phyloP scores from a whole-genome alignment of 1,140 invertebrate genomes.

The Panulirus ornatus region DNA sequence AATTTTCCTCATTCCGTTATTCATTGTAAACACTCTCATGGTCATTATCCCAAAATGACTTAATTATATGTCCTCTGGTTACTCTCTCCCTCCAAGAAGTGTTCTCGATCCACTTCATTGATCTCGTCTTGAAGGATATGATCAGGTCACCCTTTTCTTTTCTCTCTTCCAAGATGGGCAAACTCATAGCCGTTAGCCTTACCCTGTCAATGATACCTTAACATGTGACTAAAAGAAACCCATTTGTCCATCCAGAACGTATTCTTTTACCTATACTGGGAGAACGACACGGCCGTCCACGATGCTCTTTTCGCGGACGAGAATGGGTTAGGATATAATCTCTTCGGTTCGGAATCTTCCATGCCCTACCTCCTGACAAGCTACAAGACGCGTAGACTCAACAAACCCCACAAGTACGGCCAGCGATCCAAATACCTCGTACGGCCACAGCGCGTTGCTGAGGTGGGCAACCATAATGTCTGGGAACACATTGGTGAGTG shows the following conservation, averaged over 20 bases:
- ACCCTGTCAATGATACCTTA: background rate
- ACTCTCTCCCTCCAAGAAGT: no score
- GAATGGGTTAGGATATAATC: background rate
- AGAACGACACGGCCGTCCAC: slow-evolving; percentile 81
- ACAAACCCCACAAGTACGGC: slow-evolving; percentile 91
- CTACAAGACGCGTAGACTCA: slow-evolving; percentile 87
- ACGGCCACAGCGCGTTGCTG: slow-evolving; percentile 87
- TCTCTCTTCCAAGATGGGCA: background rate
- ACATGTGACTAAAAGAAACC: background rate
- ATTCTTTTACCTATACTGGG: slow-evolving; percentile 94
- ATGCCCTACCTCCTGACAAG: slow-evolving; percentile 83
- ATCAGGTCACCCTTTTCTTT: no score
- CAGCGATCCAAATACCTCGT: slow-evolving; percentile 90
- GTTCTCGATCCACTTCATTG: no score
- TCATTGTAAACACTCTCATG: no score
- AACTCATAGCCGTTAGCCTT: background rate
- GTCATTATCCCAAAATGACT: no score
- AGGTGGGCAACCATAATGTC: slow-evolving; percentile 95
- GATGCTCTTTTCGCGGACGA: slow-evolving; percentile 53
- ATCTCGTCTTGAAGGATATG: no score
- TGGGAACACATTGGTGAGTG: slow-evolving; percentile 83
- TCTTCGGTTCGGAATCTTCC: slow-evolving; percentile 74
- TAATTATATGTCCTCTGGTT: no score
- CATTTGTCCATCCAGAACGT: slow-evolving; percentile 92
- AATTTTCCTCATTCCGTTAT: no score